Evolutionary conservation across 2,797 vertebrate genomes (phyloP), one percentile per base, ranked within the genome.

Genomic region (Notolepis coatsorum): DNA sequence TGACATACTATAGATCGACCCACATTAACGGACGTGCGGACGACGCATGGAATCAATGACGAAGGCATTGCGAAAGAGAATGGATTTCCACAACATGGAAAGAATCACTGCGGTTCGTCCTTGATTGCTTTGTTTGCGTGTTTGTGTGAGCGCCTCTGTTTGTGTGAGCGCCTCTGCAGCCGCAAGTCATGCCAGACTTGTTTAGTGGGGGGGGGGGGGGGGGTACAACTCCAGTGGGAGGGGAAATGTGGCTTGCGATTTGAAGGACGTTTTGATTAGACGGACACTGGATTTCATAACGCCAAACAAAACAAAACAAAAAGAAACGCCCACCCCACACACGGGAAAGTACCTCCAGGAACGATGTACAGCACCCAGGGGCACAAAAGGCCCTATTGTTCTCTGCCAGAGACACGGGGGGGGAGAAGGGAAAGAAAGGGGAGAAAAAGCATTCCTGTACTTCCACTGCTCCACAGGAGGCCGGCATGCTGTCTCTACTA

Each of bases 301-400:
- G 51, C 46, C 55, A 81, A 71, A 79, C 54, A 68, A 65, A 35
- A 35, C 31, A n/a, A 49, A 70, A 75, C 45, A 68, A 79, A 84
- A 80, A 65, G 64, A 74, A 66, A 73, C 66, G n/a, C 73, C 73
- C 77, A 82, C 61, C 25, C 52, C 50, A 69, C 20, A 18, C 52
- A 1, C 52, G 50, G 52, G 47, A 47, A 42, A 69, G 49, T 20
- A 72, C 41, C 53, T 74, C 30, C 27, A 45, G 49, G 56, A 71
- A 75, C n/a, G 85, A 87, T 80, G 75, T 71, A 55, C 66, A 18
- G 15, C 12, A 66, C 15, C 1, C 53, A 39, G 58, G 45, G 69
- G 43, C 80, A 88, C 82, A 88, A 79, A 74, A 50, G 77, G 74
- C 53, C 75, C 61, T n/a, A 84, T 88, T 90, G 85, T 90, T 89